Percentiles rank a stretch among this genome's conserved stretches.
These are phyloP conservation scores for Schrankia costaestrigalis DNA, from an alignment of 2,888 invertebrate species.

Conservation along the genomic window DNA sequence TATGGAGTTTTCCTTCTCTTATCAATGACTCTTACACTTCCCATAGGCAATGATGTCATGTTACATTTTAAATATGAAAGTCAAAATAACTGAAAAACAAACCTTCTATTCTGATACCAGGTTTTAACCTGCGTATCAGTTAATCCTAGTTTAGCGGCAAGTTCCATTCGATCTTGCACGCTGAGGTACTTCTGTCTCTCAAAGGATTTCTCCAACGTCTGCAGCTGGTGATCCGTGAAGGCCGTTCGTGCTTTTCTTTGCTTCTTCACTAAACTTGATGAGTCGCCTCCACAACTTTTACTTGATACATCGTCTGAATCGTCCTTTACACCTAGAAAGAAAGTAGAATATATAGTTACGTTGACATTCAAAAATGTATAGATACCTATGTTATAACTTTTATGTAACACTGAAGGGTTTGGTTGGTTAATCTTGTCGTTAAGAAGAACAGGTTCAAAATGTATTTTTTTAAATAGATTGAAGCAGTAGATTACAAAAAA, in stretches of 20 bases:
- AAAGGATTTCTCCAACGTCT: slow-evolving; percentile 97
- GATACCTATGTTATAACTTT: no score
- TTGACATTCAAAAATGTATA: no score
- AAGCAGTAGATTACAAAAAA: background rate
- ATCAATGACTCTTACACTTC: no score
- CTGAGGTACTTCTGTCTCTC: slow-evolving; percentile 98
- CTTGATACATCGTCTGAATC: slow-evolving; percentile 87
- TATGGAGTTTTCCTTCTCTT: no score
- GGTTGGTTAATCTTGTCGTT: no score
- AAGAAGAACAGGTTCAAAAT: no score
- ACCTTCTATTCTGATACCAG: slow-evolving; percentile 99
- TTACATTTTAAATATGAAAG: no score
- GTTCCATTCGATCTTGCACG: slow-evolving; percentile 98
- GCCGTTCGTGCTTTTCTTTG: slow-evolving; percentile 98
- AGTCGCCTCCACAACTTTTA: slow-evolving; percentile 72
- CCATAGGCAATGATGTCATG: no score
- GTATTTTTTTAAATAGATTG: background rate
- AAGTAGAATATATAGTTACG: no score
- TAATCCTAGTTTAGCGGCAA: slow-evolving; percentile 96
- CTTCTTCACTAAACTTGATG: slow-evolving; percentile 88
- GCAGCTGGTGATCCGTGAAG: slow-evolving; percentile 98
- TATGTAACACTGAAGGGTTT: no score
- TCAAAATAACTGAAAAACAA: no score
- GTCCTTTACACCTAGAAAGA: slow-evolving; percentile 88
- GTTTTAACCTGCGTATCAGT: slow-evolving; percentile 99